A percentile compares a stretch with the other conserved stretches of the same genome.
Evolutionary conservation across 2,113 vertebrate genomes (phyloP).

Genomic region (Vidua chalybeata): DNA sequence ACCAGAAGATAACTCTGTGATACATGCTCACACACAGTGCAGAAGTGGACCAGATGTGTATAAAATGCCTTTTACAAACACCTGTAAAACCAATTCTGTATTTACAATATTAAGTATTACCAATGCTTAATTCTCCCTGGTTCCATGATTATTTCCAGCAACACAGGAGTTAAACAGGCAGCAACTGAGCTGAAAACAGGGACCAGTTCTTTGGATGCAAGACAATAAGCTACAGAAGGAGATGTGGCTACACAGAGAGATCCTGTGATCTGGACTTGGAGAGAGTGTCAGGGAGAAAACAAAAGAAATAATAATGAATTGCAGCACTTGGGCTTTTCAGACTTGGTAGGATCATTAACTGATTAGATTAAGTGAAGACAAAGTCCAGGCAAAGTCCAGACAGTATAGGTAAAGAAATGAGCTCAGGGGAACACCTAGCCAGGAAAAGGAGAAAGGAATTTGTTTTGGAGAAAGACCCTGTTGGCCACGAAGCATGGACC

Average conservation of each 20-base stretch:
- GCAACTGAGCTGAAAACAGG: neutral
- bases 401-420: neutral
- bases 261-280: neutral
- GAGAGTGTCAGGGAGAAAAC: neutral
- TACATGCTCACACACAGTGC: rapidly evolving
- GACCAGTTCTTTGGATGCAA: neutral
- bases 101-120: neutral
- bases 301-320: neutral
- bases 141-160: neutral
- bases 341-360: neutral
- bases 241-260: neutral
- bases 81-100: rapidly evolving
- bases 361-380: neutral
- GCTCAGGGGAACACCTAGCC: neutral
- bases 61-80: neutral
- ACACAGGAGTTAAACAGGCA: neutral
- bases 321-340: neutral
- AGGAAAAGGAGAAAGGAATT: neutral
- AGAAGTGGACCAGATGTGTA: neutral
- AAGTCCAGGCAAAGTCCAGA: neutral
- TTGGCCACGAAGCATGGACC: neutral
- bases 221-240: neutral
- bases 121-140: neutral
- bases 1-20: neutral
- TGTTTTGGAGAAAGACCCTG: neutral